Percentiles rank a stretch among this genome's conserved stretches.
phyloP scores from a whole-genome alignment of 2,797 vertebrate species.

The Nannoperca australis region DNA sequence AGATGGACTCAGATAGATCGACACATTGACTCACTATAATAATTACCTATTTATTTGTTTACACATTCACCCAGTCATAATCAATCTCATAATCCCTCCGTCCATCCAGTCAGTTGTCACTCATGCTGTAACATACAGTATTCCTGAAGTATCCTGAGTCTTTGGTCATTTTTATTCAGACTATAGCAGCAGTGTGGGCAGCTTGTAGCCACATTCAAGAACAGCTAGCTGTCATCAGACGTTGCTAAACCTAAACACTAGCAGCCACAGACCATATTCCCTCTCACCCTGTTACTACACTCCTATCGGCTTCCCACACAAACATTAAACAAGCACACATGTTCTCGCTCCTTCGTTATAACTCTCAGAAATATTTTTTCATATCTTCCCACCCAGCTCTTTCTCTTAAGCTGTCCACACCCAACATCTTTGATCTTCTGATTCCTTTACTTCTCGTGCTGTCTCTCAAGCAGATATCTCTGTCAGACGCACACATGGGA shows the following conservation, averaged over 20 bases:
- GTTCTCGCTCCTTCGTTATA: slow-evolving; percentile 57
- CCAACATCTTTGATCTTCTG: slow-evolving; percentile 67
- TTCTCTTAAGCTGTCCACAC: slow-evolving; percentile 51
- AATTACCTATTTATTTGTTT: neutral
- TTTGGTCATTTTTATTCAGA: slow-evolving; percentile 20
- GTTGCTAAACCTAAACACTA: slow-evolving; percentile 70
- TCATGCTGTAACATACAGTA: slow-evolving; percentile 15
- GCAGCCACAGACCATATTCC: slow-evolving; percentile 66
- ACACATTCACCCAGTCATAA: neutral
- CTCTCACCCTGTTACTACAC: slow-evolving; percentile 58
- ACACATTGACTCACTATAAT: neutral
- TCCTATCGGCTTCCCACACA: slow-evolving; percentile 68
- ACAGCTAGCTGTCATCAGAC: slow-evolving; percentile 81
- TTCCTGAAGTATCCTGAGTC: slow-evolving; percentile 28
- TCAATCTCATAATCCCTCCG: neutral
- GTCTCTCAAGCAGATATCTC: slow-evolving; percentile 52
- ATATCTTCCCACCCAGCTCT: slow-evolving; percentile 48
- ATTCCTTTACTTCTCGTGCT: slow-evolving; percentile 49
- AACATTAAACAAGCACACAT: slow-evolving; percentile 74
- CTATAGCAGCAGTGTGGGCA: slow-evolving; percentile 62
- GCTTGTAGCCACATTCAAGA: slow-evolving; percentile 67
- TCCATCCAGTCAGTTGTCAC: slow-evolving; percentile 15
- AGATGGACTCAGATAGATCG: neutral
- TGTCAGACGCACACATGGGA: slow-evolving; percentile 57
- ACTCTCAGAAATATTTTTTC: slow-evolving; percentile 57